Conservation (phyloP, 2,113 vertebrate genomes). For the Erinaceus europaeus region DNA sequence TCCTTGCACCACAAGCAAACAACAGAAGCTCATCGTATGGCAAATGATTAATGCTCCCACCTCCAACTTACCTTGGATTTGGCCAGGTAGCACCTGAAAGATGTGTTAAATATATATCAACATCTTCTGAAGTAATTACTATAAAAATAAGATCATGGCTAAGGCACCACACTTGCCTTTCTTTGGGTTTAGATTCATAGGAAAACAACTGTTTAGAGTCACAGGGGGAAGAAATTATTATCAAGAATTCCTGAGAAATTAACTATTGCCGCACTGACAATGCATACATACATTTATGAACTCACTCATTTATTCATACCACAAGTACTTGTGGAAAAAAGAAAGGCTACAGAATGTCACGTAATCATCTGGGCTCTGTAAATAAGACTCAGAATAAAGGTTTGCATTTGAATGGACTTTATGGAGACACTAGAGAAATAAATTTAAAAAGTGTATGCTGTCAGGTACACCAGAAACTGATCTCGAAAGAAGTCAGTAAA, state of each 20-base stretch:
- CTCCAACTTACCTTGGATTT: constrained; percentile 36
- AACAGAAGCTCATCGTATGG: constrained; percentile 35
- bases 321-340: background rate
- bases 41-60: constrained; percentile 42
- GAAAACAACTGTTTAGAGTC: background rate
- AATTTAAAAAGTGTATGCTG: background rate
- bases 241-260: constrained; percentile 29
- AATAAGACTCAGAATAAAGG: background rate
- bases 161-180: background rate
- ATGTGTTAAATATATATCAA: constrained; percentile 51
- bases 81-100: background rate
- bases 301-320: background rate
- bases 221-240: background rate
- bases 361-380: background rate
- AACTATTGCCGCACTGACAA: background rate
- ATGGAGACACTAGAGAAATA: background rate
- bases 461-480: background rate
- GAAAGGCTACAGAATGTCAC: background rate
- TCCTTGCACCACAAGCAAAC: background rate
- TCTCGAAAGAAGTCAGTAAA: background rate
- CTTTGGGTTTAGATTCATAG: background rate
- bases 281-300: too few species aligned
- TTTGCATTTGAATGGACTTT: background rate
- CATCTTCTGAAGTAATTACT: constrained; percentile 16
- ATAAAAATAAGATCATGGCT: constrained; percentile 16